A percentile compares a stretch with the other conserved stretches of the same genome.
Evolutionary conservation across 2,113 vertebrate genomes (phyloP).

Genomic region (Salvelinus alpinus): DNA sequence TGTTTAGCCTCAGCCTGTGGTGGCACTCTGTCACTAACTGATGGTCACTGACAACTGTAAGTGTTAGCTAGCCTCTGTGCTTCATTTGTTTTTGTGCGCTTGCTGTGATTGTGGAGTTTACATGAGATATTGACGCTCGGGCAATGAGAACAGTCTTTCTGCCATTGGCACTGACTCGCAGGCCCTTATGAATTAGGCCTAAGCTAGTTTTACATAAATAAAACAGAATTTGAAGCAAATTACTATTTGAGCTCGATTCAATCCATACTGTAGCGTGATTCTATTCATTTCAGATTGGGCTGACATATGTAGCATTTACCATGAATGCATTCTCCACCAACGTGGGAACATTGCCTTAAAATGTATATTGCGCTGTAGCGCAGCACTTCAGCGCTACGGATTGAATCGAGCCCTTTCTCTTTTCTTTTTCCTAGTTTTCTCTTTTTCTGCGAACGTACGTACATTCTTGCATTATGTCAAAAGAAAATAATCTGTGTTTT

Average conservation of each 20-base stretch:
- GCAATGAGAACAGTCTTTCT: conserved; percentile 1
- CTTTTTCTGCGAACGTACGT: background rate
- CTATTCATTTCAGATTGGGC: too few relatives aligned
- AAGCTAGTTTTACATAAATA: too few relatives aligned
- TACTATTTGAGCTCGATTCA: too few relatives aligned
- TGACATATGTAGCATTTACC: too few relatives aligned
- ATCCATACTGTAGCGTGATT: too few relatives aligned
- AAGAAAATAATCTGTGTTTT: conserved; percentile 60
- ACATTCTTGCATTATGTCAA: conserved; percentile 50
- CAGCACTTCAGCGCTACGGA: too few relatives aligned
- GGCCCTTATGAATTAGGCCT: background rate
- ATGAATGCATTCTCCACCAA: too few relatives aligned
- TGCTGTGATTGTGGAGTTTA: conserved; percentile 48
- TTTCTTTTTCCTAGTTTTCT: background rate
- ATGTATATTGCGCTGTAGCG: too few relatives aligned
- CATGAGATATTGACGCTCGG: conserved; percentile 31
- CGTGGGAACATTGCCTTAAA: too few relatives aligned
- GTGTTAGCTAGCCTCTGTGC: conserved; percentile 17
- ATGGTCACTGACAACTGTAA: conserved; percentile 30
- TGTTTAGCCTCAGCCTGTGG: conserved; percentile 15
- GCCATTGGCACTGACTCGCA: background rate
- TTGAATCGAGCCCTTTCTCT: background rate
- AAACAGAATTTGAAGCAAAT: too few relatives aligned
- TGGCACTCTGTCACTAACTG: conserved; percentile 44
- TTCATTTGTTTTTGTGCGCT: conserved; percentile 46